Conservation (phyloP, 2,888 invertebrate genomes). For the Diarsia brunnea region DNA sequence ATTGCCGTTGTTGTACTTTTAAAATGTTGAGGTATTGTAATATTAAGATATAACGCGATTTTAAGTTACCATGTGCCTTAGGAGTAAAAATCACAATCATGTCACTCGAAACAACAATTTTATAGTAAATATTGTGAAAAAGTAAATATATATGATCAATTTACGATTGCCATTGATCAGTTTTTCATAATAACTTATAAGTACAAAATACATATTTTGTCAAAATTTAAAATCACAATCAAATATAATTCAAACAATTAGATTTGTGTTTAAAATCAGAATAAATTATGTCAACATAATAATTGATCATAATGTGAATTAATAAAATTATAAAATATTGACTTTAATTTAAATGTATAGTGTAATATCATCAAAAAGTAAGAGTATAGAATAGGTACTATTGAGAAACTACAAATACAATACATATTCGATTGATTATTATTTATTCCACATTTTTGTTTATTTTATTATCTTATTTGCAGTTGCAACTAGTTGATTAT, state of each 20-base stretch:
- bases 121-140: neutral
- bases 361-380: slow-evolving; percentile 5
- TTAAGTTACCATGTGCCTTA: neutral
- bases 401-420: slow-evolving; percentile 19
- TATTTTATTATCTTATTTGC: neutral
- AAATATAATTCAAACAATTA: neutral
- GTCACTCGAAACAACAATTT: neutral
- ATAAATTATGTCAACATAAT: neutral
- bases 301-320: neutral
- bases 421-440: slow-evolving; percentile 7
- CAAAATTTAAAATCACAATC: neutral
- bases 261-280: neutral
- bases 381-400: slow-evolving; percentile 41
- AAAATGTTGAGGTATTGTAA: neutral
- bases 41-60: too few species aligned
- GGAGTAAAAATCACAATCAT: neutral
- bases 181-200: neutral
- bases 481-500: neutral
- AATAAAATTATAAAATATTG: neutral
- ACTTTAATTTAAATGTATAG: neutral
- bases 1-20: neutral
- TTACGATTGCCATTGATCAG: neutral
- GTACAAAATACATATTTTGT: neutral
- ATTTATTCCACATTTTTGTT: neutral
- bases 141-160: neutral